phyloP scores from a whole-genome alignment of 2,797 vertebrate genomes.

The Rhinophrynus dorsalis region DNA sequence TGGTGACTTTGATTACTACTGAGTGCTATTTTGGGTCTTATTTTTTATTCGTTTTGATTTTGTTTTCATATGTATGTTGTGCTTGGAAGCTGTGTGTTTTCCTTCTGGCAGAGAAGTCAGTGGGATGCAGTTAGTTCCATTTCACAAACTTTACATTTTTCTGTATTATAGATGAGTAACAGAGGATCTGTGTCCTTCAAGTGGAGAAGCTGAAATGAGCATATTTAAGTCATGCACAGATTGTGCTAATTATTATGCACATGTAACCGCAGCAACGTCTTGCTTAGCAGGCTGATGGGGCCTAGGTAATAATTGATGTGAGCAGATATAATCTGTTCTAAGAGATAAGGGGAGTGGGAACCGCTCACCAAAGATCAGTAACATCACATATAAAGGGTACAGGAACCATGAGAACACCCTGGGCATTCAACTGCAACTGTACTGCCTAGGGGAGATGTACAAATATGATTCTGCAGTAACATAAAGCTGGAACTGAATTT shows the following conservation, averaged over 20 bases:
- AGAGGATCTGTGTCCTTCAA: neutral
- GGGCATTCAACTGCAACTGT: neutral
- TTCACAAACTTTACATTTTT: constrained; percentile 7
- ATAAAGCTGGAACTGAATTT: too few relatives aligned
- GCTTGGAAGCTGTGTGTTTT: neutral
- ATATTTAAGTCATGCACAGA: constrained; percentile 35
- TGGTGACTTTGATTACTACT: too few relatives aligned
- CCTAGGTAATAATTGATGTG: neutral
- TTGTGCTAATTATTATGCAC: constrained; percentile 33
- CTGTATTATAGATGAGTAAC: too few relatives aligned
- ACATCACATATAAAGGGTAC: neutral
- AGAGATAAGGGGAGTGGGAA: neutral
- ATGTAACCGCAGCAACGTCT: constrained; percentile 23
- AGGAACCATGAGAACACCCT: neutral
- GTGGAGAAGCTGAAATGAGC: neutral
- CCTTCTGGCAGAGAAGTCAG: neutral
- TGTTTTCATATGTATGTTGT: neutral
- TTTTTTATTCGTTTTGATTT: too few relatives aligned
- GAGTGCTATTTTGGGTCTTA: too few relatives aligned
- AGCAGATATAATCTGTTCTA: constrained; percentile 14
- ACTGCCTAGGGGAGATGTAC: neutral
- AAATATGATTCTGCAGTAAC: too few relatives aligned
- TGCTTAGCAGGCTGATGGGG: constrained; percentile 4
- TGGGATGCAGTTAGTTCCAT: constrained; percentile 19
- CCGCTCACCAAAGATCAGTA: constrained; percentile 14